Percentiles rank a stretch among this genome's conserved stretches.
Evolutionary conservation across 1,140 invertebrate genomes (phyloP).

Genomic region (Hylyphantes graminicola): DNA sequence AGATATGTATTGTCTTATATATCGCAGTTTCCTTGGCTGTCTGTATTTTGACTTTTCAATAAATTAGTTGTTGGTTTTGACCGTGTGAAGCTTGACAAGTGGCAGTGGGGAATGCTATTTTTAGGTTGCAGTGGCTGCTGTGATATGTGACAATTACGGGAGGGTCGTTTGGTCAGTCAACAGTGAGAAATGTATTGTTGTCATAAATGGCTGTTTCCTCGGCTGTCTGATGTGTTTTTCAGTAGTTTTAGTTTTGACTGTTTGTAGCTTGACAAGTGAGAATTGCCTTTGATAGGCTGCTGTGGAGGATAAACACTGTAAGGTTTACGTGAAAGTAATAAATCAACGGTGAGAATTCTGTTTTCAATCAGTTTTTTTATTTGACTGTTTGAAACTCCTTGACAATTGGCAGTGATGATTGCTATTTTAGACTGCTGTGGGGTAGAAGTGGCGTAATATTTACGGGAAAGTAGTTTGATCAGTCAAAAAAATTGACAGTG

Average conservation of each 20-base stretch:
- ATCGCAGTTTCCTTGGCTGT: not conserved
- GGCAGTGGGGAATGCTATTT: too few relatives aligned
- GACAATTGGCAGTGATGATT: not conserved
- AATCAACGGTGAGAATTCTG: too few relatives aligned
- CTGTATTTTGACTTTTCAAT: not conserved
- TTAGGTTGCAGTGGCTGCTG: too few relatives aligned
- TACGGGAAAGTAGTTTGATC: not conserved
- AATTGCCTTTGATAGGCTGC: too few relatives aligned
- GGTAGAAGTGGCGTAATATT: slow-evolving; percentile 28
- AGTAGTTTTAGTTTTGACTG: too few relatives aligned
- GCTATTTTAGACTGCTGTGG: slow-evolving; percentile 39
- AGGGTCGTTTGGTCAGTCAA: slow-evolving; percentile 7
- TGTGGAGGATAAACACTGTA: too few relatives aligned
- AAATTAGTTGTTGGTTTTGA: not conserved
- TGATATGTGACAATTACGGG: not conserved
- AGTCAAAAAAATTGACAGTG: not conserved
- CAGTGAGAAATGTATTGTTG: not conserved
- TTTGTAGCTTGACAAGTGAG: too few relatives aligned
- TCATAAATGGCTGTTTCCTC: not conserved
- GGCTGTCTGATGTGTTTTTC: too few relatives aligned
- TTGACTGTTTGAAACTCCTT: slow-evolving; percentile 21
- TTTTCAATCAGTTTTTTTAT: too few relatives aligned
- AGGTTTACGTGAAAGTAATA: too few relatives aligned
- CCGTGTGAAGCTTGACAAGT: too few relatives aligned
- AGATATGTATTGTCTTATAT: not conserved